These are phyloP conservation scores for Perodicticus potto DNA, from an alignment of 2,797 vertebrate species.

Conservation along the genomic window DNA sequence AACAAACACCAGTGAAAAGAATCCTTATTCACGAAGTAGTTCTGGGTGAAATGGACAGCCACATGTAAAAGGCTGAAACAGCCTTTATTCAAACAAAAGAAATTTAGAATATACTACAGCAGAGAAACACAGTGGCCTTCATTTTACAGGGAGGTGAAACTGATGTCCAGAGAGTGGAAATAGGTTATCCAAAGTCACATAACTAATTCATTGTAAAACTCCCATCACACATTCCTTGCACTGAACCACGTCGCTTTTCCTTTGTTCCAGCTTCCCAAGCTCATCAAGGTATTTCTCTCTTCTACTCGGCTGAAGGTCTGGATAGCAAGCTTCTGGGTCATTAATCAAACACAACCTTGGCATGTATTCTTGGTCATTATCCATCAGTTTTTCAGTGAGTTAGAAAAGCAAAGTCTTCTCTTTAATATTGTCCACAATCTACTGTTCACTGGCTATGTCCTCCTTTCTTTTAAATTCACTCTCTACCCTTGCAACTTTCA, in stretches of 20 bases:
- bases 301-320: background rate
- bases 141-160: conserved; percentile 32
- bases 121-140: background rate
- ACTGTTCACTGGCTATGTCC: background rate
- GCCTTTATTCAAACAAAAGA: conserved; percentile 13
- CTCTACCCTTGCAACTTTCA: background rate
- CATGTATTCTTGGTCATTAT: background rate
- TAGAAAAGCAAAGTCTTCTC: conserved; percentile 54
- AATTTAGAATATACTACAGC: background rate
- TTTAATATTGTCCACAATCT: background rate
- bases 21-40: too few species aligned
- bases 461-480: background rate
- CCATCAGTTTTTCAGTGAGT: background rate
- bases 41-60: too few species aligned
- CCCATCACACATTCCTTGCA: background rate
- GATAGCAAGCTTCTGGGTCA: background rate
- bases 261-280: background rate
- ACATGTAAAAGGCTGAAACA: too few species aligned
- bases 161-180: background rate
- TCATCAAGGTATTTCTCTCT: conserved; percentile 18
- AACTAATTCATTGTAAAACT: conserved; percentile 17
- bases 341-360: background rate
- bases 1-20: too few species aligned
- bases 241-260: background rate
- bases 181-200: background rate